phyloP scores from a whole-genome alignment of 2,797 vertebrate species.

The Carduelis carduelis region DNA sequence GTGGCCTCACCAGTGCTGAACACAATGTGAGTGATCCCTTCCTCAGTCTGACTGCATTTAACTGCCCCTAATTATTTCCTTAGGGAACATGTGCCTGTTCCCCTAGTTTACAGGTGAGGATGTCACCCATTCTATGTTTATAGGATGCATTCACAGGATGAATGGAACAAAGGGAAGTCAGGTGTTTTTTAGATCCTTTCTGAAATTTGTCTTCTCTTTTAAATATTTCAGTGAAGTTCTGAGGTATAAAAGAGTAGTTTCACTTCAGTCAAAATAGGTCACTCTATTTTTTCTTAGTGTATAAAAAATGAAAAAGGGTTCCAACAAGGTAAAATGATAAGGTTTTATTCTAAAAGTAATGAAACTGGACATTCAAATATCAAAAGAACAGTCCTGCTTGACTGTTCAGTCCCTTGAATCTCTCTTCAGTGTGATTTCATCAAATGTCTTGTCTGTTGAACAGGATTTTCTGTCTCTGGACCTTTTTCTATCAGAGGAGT shows the following conservation, averaged over 20 bases:
- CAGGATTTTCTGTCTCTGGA: background rate
- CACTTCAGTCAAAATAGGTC: background rate
- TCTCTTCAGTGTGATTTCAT: background rate
- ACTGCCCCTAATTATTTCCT: background rate
- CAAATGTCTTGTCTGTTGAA: background rate
- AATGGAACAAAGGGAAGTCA: background rate
- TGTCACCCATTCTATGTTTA: background rate
- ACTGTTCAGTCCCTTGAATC: background rate
- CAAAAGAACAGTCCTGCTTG: background rate
- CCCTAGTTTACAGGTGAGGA: background rate
- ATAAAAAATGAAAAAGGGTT: background rate
- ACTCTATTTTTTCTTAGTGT: background rate
- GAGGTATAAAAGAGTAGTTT: background rate
- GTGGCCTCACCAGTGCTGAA: background rate
- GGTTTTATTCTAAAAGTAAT: background rate
- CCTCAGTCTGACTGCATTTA: background rate
- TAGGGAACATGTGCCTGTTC: background rate
- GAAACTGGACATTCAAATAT: background rate
- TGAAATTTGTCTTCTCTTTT: background rate
- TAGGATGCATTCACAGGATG: background rate
- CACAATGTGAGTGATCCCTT: background rate
- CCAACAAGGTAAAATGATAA: background rate
- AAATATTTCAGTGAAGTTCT: background rate
- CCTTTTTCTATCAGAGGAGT: background rate
- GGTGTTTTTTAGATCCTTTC: background rate